A percentile compares a stretch with the other conserved stretches of the same genome.
These are phyloP conservation scores for Marronus borbonicus DNA, from an alignment of 2,888 invertebrate genomes.

Conservation along the genomic window DNA sequence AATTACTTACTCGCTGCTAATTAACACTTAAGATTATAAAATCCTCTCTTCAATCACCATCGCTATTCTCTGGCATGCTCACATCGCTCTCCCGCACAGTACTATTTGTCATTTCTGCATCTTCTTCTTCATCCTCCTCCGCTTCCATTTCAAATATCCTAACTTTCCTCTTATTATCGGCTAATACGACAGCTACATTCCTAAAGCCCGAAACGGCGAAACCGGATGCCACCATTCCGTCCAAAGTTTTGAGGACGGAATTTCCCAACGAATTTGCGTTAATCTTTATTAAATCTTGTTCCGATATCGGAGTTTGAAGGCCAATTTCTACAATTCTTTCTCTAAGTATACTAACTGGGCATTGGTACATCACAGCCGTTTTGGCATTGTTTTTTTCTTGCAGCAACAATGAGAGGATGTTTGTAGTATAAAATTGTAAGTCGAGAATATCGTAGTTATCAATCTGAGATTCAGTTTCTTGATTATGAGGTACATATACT, in stretches of 20 bases:
- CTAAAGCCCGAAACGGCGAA: conserved; percentile 90
- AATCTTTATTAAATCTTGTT: conserved; percentile 70
- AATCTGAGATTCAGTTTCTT: conserved; percentile 66
- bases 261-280: conserved; percentile 74
- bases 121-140: conserved; percentile 92
- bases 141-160: conserved; percentile 94
- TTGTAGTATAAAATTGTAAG: conserved; percentile 83
- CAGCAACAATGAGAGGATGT: conserved; percentile 81
- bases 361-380: conserved; percentile 62
- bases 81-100: conserved; percentile 60
- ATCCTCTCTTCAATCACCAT: conserved; percentile 40
- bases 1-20: no score
- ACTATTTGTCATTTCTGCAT: conserved; percentile 71
- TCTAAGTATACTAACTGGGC: conserved; percentile 60
- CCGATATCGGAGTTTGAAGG: conserved; percentile 51
- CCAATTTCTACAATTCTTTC: conserved; percentile 63
- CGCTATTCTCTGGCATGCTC: conserved; percentile 55
- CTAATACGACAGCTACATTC: conserved; percentile 88
- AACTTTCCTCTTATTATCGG: conserved; percentile 83
- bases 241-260: conserved; percentile 75
- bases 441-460: conserved; percentile 75
- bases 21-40: no score
- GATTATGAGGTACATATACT: conserved; percentile 72
- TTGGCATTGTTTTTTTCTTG: conserved; percentile 71
- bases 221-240: conserved; percentile 78